A percentile compares a stretch with the other conserved stretches of the same genome.
phyloP scores from a whole-genome alignment of 2,113 vertebrate species.

The Dendrocopos noguchii region DNA sequence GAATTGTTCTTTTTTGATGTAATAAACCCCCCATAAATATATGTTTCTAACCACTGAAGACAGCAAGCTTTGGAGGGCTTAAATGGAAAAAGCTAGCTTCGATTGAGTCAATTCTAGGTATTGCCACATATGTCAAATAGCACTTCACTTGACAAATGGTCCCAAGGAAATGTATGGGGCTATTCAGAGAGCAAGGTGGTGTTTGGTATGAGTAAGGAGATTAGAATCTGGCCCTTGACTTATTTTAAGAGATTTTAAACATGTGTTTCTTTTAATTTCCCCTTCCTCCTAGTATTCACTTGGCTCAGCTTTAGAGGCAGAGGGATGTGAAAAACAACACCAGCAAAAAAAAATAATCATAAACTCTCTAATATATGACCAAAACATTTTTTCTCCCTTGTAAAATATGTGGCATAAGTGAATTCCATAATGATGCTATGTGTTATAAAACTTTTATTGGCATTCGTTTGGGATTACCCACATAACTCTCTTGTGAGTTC shows the following conservation, averaged over 20 bases:
- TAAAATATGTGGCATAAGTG: constrained; percentile 48
- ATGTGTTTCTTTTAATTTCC: constrained; percentile 43
- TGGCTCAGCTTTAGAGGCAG: background rate
- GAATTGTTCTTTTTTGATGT: background rate
- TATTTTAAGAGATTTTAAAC: constrained; percentile 53
- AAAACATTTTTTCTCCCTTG: background rate
- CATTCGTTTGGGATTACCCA: constrained; percentile 39
- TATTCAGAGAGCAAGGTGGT: constrained; percentile 8
- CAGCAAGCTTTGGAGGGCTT: constrained; percentile 42
- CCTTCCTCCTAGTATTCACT: constrained; percentile 37
- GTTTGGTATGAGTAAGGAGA: constrained; percentile 40
- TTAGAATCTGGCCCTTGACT: constrained; percentile 31
- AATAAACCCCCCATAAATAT: background rate
- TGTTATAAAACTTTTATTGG: constrained; percentile 52
- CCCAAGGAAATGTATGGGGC: constrained; percentile 35
- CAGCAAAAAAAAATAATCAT: constrained; percentile 1
- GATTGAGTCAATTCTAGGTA: constrained; percentile 31
- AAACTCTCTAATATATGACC: constrained; percentile 25
- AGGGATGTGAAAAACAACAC: constrained; percentile 33
- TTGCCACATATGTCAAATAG: constrained; percentile 18
- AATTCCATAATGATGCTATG: constrained; percentile 48
- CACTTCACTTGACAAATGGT: constrained; percentile 55
- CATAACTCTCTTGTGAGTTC: constrained; percentile 63
- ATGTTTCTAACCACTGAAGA: constrained; percentile 45
- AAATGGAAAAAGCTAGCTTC: constrained; percentile 50